Base-by-base conservation (phyloP, 2,797 vertebrate species). In the Sebastes kiyomatsui region DNA sequence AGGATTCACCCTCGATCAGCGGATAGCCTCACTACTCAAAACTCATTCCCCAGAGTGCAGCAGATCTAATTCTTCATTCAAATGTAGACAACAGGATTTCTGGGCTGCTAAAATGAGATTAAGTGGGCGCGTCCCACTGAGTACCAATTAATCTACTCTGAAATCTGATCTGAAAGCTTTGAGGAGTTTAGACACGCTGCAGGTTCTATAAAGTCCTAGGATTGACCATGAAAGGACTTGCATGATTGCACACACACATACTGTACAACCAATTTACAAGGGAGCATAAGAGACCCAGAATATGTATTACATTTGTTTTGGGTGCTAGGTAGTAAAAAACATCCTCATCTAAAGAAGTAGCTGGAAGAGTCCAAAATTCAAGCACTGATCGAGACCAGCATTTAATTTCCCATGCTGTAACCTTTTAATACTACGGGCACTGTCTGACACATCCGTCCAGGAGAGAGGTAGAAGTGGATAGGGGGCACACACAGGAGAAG, bases 121-220 rank as follows among this genome's bases (percentile, higher is more conserved):
- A 77, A 79, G 14, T 7, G 0, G n/a, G 22, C n/a, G 32, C 0
- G 23, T 69, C 68, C 35, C 13, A 56, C 35, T 81, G 66, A 54
- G 12, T 32, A 20, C 54, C 12, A 66, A 76, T 79, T 86, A 81
- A 85, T 90, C 81, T 77, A 61, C 67, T 67, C 23, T 58, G 11
- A 78, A 77, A 68, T 71, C 65, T 78, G 87, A 89, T 88, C 84
- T 67, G 67, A 56, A 56, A 79, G 68, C 55, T 84, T 72, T 61
- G 23, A 80, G 74, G 59, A 70, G n/a, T 75, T 83, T 68, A 73
- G 32, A 79, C 59, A 75, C 32, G 14, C 22, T 25, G 7, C 18
- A 32, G 70, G 42, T 42, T 3, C 33, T 12, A 35, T 54, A 33
- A 65, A 72, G 54, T 58, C 23, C 58, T 67, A 75, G 25, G 74